Evolutionary conservation across 2,888 invertebrate genomes (phyloP), one percentile per base, ranked within the genome.

Genomic region (Clusia tigrina): DNA sequence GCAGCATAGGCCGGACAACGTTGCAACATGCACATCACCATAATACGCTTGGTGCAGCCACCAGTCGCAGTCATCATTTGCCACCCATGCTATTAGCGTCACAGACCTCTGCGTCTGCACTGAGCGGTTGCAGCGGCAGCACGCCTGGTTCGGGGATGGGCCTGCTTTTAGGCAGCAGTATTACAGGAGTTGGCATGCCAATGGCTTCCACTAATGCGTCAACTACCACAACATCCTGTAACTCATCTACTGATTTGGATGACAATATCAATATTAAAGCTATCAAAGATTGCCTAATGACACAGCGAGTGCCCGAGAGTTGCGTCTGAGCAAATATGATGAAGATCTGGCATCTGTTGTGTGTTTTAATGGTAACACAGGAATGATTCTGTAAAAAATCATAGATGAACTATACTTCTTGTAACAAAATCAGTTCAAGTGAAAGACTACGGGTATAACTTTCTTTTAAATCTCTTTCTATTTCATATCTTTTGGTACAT

Each of bases 271-370:
- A 93, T 85, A 93, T 93, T 62, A 89, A 92, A 83, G 93, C 93
- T 78, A 93, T 94, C 84, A 94, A 93, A 83, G 92, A 93, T 84
- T 89, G 93, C 79, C 88, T 94, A 67, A 92, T 93, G 87, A 92
- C 93, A 78, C 91, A 91, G 82, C 89, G 93, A 80, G 89, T 94
- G 80, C 94, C 94, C 52, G 94, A 94, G 85, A 93, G 93, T 81
- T 94, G 93, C 85, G 94, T 94, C 78, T 94, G 91, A 89, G 71
- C 63, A n/a, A n/a, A n/a, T n/a, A n/a, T n/a, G n/a, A n/a, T n/a
- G n/a, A n/a, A n/a, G n/a, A n/a, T n/a, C n/a, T n/a, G n/a, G n/a
- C n/a, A n/a, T n/a, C n/a, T n/a, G n/a, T n/a, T n/a, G n/a, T n/a
- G n/a, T n/a, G n/a, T n/a, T n/a, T n/a, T n/a, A n/a, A n/a, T n/a